Percentiles rank a stretch among this genome's conserved stretches.
phyloP scores from a whole-genome alignment of 2,113 vertebrate species.

The Puma concolor region DNA sequence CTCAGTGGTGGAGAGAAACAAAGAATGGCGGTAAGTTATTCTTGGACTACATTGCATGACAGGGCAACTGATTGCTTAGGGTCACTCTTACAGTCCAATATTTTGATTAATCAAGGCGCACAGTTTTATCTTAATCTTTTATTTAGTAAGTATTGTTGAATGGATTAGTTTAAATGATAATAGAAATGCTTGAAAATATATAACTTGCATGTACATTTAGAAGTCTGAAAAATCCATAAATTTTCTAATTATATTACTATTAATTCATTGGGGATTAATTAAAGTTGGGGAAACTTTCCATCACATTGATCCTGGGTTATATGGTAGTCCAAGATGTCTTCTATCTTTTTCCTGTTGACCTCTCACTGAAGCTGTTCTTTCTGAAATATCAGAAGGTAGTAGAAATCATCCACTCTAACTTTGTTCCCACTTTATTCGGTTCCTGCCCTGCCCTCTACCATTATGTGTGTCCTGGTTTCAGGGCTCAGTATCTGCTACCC shows the following conservation, averaged over 20 bases:
- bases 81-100: background rate
- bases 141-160: background rate
- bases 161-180: slow-evolving; percentile 15
- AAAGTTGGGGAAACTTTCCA: background rate
- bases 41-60: background rate
- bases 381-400: background rate
- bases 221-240: slow-evolving; percentile 26
- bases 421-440: background rate
- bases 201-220: slow-evolving; percentile 6
- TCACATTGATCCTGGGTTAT: background rate
- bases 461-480: background rate
- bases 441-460: background rate
- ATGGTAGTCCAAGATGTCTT: background rate
- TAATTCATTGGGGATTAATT: background rate
- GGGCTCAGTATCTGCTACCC: background rate
- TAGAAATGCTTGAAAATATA: background rate
- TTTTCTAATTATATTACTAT: background rate
- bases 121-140: slow-evolving; percentile 12
- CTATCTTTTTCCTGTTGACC: background rate
- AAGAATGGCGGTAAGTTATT: slow-evolving; percentile 95
- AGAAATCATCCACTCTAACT: background rate
- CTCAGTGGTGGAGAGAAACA: slow-evolving; percentile 99
- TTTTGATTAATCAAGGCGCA: background rate
- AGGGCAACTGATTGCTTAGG: background rate
- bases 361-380: background rate